A percentile compares a stretch with the other conserved stretches of the same genome.
phyloP scores from a whole-genome alignment of 2,888 invertebrate species.

The Thereva nobilitata region DNA sequence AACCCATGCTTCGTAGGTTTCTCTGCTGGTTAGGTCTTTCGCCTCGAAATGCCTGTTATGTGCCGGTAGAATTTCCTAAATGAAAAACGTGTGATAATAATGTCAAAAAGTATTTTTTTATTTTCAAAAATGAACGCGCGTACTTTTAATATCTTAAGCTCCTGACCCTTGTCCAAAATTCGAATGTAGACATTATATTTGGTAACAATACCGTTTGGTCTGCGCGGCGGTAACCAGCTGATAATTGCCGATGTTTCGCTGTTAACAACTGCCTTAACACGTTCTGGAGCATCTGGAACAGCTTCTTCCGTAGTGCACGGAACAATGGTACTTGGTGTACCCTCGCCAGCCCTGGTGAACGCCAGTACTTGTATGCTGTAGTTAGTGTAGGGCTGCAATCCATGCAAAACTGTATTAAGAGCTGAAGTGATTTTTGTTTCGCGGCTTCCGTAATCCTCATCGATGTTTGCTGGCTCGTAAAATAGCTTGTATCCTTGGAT shows the following conservation, averaged over 20 bases:
- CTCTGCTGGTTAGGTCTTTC: slow-evolving; percentile 60
- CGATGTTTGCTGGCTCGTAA: slow-evolving; percentile 62
- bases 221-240: slow-evolving; percentile 68
- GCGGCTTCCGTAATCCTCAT: slow-evolving; percentile 52
- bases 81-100: slow-evolving; percentile 9
- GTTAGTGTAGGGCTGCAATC: slow-evolving; percentile 66
- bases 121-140: not conserved
- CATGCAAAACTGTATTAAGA: slow-evolving; percentile 62
- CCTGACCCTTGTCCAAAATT: slow-evolving; percentile 61
- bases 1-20: slow-evolving; percentile 66
- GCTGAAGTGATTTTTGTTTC: slow-evolving; percentile 62
- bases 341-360: slow-evolving; percentile 67
- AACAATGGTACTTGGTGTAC: slow-evolving; percentile 61
- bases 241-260: slow-evolving; percentile 65
- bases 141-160: slow-evolving; percentile 59
- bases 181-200: slow-evolving; percentile 67
- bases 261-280: slow-evolving; percentile 65
- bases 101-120: not conserved
- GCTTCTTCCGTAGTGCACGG: slow-evolving; percentile 66
- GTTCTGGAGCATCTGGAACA: slow-evolving; percentile 65
- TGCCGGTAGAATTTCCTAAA: slow-evolving; percentile 55
- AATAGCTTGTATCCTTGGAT: slow-evolving; percentile 78
- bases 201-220: slow-evolving; percentile 66
- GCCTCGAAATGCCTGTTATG: slow-evolving; percentile 62
- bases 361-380: slow-evolving; percentile 68